A percentile compares a stretch with the other conserved stretches of the same genome.
These are phyloP conservation scores for Laupala kohalensis DNA, from an alignment of 1,140 invertebrate genomes.

Conservation along the genomic window DNA sequence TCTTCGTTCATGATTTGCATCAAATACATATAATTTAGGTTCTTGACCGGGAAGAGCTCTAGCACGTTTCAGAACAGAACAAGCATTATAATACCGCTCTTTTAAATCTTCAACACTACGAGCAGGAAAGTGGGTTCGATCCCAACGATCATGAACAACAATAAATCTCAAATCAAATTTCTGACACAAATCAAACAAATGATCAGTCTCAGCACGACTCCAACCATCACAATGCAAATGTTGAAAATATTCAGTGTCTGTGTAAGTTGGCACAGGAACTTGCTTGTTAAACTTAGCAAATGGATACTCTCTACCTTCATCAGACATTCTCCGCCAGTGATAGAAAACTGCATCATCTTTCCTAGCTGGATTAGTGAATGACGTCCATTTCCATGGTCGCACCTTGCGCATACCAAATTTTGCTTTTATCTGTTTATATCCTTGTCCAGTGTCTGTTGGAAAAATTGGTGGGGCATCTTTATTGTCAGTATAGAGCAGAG, in stretches of 20 bases:
- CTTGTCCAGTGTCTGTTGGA: constrained; percentile 69
- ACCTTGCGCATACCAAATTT: constrained; percentile 89
- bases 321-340: constrained; percentile 83
- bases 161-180: constrained; percentile 88
- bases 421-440: constrained; percentile 91
- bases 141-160: constrained; percentile 87
- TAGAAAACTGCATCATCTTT: constrained; percentile 60
- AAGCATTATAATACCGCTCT: constrained; percentile 61
- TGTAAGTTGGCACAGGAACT: constrained; percentile 76
- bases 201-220: constrained; percentile 88
- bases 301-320: constrained; percentile 90
- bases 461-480: constrained; percentile 75
- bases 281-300: constrained; percentile 96
- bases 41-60: constrained; percentile 43
- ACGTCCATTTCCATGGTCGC: constrained; percentile 91
- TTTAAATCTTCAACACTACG: constrained; percentile 90
- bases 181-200: constrained; percentile 83
- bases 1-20: constrained; percentile 87
- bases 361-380: constrained; percentile 89
- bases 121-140: constrained; percentile 52
- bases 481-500: constrained; percentile 86
- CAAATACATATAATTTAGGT: constrained; percentile 74
- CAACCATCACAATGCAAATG: constrained; percentile 75
- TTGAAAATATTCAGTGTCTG: constrained; percentile 82
- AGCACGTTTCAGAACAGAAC: constrained; percentile 31